Conservation (phyloP, 2,113 vertebrate species). For the Callospermophilus lateralis region DNA sequence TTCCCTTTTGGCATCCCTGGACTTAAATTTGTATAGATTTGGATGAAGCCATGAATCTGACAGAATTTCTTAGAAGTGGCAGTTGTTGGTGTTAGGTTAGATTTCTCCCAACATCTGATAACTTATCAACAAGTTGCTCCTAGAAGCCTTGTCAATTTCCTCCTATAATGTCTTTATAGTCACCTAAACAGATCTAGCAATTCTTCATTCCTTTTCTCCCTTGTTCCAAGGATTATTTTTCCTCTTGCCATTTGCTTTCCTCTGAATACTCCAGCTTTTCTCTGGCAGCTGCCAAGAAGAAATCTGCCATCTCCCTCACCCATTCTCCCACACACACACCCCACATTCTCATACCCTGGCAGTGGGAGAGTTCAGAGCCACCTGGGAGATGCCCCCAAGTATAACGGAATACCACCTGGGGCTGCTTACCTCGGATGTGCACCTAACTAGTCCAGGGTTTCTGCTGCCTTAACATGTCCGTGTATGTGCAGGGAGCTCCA, state of each 20-base stretch:
- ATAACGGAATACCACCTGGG: neutral
- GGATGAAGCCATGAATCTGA: neutral
- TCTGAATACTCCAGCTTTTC: neutral
- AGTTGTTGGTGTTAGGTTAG: neutral
- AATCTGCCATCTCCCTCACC: neutral
- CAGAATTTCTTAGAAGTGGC: neutral
- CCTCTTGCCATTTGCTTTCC: neutral
- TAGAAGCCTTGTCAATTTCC: neutral
- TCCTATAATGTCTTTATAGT: neutral
- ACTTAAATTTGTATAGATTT: neutral
- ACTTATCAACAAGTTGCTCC: neutral
- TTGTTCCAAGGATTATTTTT: constrained; percentile 8
- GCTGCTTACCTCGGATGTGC: neutral
- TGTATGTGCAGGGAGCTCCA: neutral
- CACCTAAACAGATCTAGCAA: neutral
- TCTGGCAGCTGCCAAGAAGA: neutral
- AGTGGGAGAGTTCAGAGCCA: neutral
- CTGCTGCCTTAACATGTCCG: no score
- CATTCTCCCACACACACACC: neutral
- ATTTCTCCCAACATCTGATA: constrained; percentile 4
- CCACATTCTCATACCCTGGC: no score
- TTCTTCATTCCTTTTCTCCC: neutral
- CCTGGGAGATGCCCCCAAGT: neutral
- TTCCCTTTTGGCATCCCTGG: neutral
- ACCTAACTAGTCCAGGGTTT: neutral